Evolutionary conservation across 2,113 vertebrate species (phyloP).

Genomic region (Pelecanoides urinatrix): DNA sequence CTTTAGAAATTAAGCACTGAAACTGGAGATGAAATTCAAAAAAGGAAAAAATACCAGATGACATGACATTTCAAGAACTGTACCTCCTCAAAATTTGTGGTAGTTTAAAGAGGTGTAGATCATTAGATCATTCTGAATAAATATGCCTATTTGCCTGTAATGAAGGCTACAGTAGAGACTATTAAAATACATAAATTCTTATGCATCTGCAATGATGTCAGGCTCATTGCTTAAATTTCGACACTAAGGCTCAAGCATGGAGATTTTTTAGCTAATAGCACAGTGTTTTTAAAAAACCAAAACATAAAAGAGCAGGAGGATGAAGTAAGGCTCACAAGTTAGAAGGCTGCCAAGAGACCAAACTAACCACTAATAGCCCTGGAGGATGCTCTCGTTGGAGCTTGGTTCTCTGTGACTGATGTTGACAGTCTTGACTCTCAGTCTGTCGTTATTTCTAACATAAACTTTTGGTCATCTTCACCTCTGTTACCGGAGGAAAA

Average conservation of each 20-base stretch:
- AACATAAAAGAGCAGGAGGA: background rate
- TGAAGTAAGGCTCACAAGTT: background rate
- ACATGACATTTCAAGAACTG: background rate
- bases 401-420: background rate
- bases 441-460: background rate
- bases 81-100: background rate
- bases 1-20: background rate
- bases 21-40: background rate
- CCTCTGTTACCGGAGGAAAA: rapidly evolving
- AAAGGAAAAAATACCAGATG: background rate
- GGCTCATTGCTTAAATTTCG: background rate
- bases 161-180: background rate
- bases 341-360: background rate
- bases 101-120: background rate
- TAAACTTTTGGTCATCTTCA: background rate
- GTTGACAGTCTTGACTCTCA: background rate
- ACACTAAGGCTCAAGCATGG: background rate
- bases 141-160: background rate
- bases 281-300: background rate
- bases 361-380: background rate
- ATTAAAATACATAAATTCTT: background rate
- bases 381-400: background rate
- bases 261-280: background rate
- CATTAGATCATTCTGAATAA: background rate
- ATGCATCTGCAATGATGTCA: background rate